phyloP scores from a whole-genome alignment of 2,797 vertebrate species.

The Spinus pinus region DNA sequence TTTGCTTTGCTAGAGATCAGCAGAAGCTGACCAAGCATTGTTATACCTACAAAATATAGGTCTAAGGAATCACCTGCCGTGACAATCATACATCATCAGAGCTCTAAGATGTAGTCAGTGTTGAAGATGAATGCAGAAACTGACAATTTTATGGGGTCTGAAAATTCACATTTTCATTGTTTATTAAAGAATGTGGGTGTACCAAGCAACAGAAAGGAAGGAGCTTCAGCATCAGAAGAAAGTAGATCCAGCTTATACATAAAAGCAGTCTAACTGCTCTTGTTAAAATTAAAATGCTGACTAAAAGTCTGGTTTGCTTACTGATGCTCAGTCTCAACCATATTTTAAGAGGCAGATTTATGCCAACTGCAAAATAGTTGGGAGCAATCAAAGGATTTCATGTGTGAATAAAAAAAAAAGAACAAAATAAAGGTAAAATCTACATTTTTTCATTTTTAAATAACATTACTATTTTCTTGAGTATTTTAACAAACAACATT shows the following conservation, averaged over 20 bases:
- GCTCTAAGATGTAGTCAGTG: not conserved
- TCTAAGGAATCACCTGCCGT: not conserved
- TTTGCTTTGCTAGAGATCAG: not conserved
- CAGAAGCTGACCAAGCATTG: not conserved
- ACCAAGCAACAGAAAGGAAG: not conserved
- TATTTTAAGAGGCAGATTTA: not conserved
- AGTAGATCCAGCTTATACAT: not conserved
- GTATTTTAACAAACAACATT: constrained; percentile 17
- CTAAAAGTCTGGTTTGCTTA: not conserved
- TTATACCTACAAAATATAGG: not conserved
- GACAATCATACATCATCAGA: not conserved
- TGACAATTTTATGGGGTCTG: not conserved
- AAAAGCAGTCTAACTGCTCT: not conserved
- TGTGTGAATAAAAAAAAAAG: not conserved
- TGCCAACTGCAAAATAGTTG: not conserved
- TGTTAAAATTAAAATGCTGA: not conserved
- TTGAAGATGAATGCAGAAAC: not conserved
- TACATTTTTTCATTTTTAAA: not conserved
- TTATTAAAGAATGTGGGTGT: not conserved
- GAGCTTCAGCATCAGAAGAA: not conserved
- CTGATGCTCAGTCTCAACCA: not conserved
- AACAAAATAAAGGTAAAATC: not conserved
- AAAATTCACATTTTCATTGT: not conserved
- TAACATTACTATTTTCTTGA: constrained; percentile 1
- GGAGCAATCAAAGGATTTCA: not conserved